Conservation (phyloP, 2,797 vertebrate genomes). For the Okamejei kenojei region DNA sequence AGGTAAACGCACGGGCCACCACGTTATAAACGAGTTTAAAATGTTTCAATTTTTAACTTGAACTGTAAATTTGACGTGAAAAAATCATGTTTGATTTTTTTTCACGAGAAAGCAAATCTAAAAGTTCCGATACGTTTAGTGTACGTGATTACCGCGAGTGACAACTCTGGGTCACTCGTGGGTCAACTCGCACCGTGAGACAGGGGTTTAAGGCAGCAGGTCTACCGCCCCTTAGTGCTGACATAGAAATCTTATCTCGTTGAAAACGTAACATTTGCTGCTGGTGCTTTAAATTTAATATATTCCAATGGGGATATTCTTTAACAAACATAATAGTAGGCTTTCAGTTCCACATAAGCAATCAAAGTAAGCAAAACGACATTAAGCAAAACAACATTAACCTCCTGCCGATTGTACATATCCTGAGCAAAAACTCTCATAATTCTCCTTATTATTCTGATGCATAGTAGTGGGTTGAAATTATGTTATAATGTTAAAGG, state of each 20-base stretch:
- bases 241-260: not conserved
- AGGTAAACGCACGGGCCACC: too few relatives aligned
- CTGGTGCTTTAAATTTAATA: not conserved
- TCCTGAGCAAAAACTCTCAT: not conserved
- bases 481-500: not conserved
- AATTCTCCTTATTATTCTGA: not conserved
- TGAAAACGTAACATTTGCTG: not conserved
- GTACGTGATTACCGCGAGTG: too few relatives aligned
- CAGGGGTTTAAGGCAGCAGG: too few relatives aligned
- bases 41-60: too few relatives aligned
- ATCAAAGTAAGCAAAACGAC: not conserved
- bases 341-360: not conserved
- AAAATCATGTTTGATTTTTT: too few relatives aligned
- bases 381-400: not conserved
- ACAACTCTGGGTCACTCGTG: too few relatives aligned
- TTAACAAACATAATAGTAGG: not conserved
- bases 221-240: too few relatives aligned
- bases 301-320: not conserved
- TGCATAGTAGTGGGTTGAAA: not conserved
- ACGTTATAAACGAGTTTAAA: too few relatives aligned
- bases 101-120: too few relatives aligned
- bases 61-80: too few relatives aligned
- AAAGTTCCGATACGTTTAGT: too few relatives aligned
- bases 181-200: too few relatives aligned
- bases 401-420: not conserved